A percentile compares a stretch with the other conserved stretches of the same genome.
These are phyloP conservation scores for Pteria penguin DNA, from an alignment of 2,888 invertebrate genomes.

Conservation along the genomic window DNA sequence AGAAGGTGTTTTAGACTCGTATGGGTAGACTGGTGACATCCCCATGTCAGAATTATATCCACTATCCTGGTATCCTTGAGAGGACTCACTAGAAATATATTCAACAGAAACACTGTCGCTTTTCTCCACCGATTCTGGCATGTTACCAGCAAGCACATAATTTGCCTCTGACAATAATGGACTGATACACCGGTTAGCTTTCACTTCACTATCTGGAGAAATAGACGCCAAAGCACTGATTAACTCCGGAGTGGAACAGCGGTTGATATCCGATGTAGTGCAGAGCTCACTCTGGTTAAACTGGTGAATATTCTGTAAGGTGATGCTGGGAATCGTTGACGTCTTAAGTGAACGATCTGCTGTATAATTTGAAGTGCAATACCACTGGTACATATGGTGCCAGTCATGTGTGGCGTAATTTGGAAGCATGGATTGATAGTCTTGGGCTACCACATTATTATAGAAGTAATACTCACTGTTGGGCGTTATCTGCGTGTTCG, in stretches of 20 bases:
- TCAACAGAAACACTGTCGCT: conserved; percentile 22
- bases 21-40: conserved; percentile 54
- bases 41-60: conserved; percentile 61
- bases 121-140: neutral
- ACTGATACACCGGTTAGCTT: conserved; percentile 15
- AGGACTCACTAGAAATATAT: conserved; percentile 3
- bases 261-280: conserved; percentile 43
- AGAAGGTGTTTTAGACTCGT: conserved; percentile 24
- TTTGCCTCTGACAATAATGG: conserved; percentile 24
- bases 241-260: conserved; percentile 65
- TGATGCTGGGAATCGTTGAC: neutral
- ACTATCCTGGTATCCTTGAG: conserved; percentile 53
- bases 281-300: too few relatives aligned
- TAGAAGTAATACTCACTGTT: conserved; percentile 5
- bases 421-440: conserved; percentile 10
- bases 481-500: neutral
- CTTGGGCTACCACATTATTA: neutral
- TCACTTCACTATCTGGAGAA: conserved; percentile 45
- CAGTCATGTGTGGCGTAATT: conserved; percentile 12
- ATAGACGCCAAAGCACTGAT: conserved; percentile 54
- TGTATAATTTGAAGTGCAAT: conserved; percentile 29
- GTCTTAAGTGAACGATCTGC: neutral
- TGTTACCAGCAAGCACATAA: conserved; percentile 8
- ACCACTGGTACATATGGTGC: conserved; percentile 30
- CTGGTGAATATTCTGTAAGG: conserved; percentile 12